Conservation (phyloP, 2,113 vertebrate species). For the Clupea harengus region DNA sequence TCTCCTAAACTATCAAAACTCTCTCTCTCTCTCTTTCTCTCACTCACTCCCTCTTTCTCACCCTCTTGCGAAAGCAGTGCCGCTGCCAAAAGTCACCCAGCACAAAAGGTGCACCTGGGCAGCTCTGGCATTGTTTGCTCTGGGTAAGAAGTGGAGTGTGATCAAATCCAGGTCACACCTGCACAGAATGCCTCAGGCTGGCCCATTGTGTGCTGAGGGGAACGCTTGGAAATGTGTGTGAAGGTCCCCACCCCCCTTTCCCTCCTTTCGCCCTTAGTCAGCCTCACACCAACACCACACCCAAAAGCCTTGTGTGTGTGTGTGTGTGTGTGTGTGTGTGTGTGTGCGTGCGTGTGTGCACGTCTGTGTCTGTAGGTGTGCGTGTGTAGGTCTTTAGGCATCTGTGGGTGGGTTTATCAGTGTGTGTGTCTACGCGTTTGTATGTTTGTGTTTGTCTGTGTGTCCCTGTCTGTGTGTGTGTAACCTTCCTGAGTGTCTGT, state of each 20-base stretch:
- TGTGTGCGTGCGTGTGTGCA: not conserved
- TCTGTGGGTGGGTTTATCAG: not conserved
- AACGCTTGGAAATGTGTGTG: conserved; percentile 27
- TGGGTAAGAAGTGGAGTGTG: conserved; percentile 72
- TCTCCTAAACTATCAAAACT: conserved; percentile 13
- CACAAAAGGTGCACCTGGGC: conserved; percentile 74
- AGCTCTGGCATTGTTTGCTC: conserved; percentile 66
- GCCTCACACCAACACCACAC: conserved; percentile 4
- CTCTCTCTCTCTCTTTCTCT: not conserved
- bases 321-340: conserved; percentile 31
- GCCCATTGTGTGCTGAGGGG: conserved; percentile 65
- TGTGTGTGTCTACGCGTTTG: not conserved
- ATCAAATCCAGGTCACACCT: conserved; percentile 79
- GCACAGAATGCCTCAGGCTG: conserved; percentile 58
- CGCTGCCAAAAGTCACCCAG: conserved; percentile 63
- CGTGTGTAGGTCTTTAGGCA: not conserved
- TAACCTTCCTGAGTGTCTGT: not conserved
- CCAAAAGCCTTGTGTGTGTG: conserved; percentile 31
- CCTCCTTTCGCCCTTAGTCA: not conserved
- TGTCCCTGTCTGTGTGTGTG: not conserved
- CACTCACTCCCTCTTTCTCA: conserved; percentile 30
- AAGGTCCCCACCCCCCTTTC: conserved; percentile 38
- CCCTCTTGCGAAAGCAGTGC: conserved; percentile 62
- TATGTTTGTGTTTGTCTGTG: not conserved
- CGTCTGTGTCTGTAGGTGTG: not conserved